Base-by-base conservation (phyloP, 2,113 vertebrate genomes). In the Chaetura pelagica region DNA sequence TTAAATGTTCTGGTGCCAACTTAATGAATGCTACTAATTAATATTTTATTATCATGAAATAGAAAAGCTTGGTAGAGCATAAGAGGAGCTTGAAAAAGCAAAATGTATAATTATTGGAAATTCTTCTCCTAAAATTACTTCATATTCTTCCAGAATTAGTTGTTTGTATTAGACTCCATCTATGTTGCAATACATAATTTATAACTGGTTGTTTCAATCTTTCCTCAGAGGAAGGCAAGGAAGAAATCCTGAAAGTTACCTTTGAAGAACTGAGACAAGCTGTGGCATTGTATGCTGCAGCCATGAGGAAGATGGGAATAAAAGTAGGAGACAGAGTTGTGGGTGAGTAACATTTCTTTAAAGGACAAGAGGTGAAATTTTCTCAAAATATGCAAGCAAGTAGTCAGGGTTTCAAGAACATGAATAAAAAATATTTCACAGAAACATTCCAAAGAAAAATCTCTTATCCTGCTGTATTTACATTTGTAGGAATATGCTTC, bases 241-340 rank as follows among this genome's bases (percentile, higher is more conserved):
- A 99, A 69, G 99, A 99, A 87, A 98, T 99, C 3, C 52, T 89
- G 66, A 99, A 99, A 97, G 99, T 99, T 96, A 99, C 99, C 16
- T 99, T 99, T 79, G 98, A 98, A 57, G 99, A 99, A 79, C 92
- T 99, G 91, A 97, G 98, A 94, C 97, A 98, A 23, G 98, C 98
- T 12, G 99, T 99, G 34, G 99, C 99, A 5, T 66, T 99, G 95
- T 99, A 98, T 46, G 99, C 99, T 17, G 98, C 99, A 1, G 99
- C 99, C 44, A 99, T 99, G 99, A 98, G 99, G 97, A 99, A 99
- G 96, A 99, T 99, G 98, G 99, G 99, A 5, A 42, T 99, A 48
- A 97, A 97, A 93, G 97, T 80, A 2, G 99, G 99, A 38, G 99
- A 99, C 97, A 95, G 99, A 64, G 99, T 99, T 5, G 99, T 99